Base-by-base conservation (phyloP, 2,888 invertebrate species). In the Dryocosmus kuriphilus region DNA sequence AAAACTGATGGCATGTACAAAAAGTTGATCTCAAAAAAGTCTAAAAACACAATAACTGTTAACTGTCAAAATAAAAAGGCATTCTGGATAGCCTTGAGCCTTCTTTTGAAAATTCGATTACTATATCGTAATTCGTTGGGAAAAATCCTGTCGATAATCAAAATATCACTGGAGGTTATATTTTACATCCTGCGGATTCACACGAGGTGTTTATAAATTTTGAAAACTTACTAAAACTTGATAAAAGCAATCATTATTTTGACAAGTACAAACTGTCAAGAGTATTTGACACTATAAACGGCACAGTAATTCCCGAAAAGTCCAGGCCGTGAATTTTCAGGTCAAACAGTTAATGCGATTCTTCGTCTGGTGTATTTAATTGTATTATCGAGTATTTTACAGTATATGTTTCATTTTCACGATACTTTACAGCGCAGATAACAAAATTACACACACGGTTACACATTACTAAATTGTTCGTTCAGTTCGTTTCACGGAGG, bases 171-270 rank as follows among this genome's bases (percentile, higher is more conserved):
- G 19, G 16, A 7, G 1, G 11, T 22, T 35, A 65, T 2, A 65
- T 16, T 67, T 71, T 51, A 71, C 71, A 71, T 71, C n/a, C n/a
- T 51, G n/a, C 9, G 51, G 46, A 71, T 71, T 71, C n/a, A 30
- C 30, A 30, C 30, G 7, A 27, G 7, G 2, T 19, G 24, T 16
- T 3, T 30, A 11, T 1, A 71, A 27, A 71, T 71, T 11, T 19
- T 6, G 46, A 71, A 32, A 16, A n/a, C 7, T 27, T n/a, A 16
- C 46, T 51, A 11, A n/a, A 30, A 71, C 51, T 27, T n/a, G 24
- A 27, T 51, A 11, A n/a, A 30, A 71, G 30, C n/a, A 30, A 71
- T 27, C 51, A 71, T 71, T 51, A 30, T 71, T 51, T 71, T 71
- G 71, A 71, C 51, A 71, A 71, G 19, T 14, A 71, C 19, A 71